Evolutionary conservation across 2,888 invertebrate species (phyloP).

Genomic region (Subacronicta megacephala): DNA sequence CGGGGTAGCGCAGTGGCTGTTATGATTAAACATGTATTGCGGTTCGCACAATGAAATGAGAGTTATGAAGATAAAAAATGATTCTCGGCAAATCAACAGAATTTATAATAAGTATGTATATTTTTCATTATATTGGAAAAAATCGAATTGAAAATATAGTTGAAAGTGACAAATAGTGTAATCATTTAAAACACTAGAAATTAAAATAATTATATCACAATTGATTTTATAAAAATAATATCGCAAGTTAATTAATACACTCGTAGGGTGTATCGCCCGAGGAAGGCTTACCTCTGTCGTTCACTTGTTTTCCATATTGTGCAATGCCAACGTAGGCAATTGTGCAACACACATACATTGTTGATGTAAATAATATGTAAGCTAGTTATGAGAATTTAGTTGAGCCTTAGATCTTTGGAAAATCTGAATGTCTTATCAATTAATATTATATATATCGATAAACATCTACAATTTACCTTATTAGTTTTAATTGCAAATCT

Average conservation of each 20-base stretch:
- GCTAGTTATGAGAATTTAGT: conserved; percentile 83
- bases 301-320: conserved; percentile 46
- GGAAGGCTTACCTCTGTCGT: conserved; percentile 50
- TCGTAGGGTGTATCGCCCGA: conserved; percentile 37
- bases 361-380: conserved; percentile 69
- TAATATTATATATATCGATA: conserved; percentile 82
- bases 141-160: conserved; percentile 28
- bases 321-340: conserved; percentile 13
- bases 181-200: conserved; percentile 59
- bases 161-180: conserved; percentile 42
- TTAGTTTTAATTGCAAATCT: conserved; percentile 83
- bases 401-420: conserved; percentile 88
- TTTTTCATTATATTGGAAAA: conserved; percentile 15
- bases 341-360: conserved; percentile 32
- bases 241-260: conserved; percentile 39
- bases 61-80: conserved; percentile 6
- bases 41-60: conserved; percentile 6
- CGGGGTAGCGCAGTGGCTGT: conserved; percentile 13
- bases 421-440: conserved; percentile 81
- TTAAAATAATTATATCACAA: conserved; percentile 69
- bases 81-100: conserved; percentile 8
- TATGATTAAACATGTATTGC: conserved; percentile 8
- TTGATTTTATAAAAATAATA: conserved; percentile 63
- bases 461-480: conserved; percentile 84
- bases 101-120: conserved; percentile 34